Evolutionary conservation across 2,113 vertebrate genomes (phyloP), one percentile per base, ranked within the genome.

Genomic region (Sisor rabdophorus): DNA sequence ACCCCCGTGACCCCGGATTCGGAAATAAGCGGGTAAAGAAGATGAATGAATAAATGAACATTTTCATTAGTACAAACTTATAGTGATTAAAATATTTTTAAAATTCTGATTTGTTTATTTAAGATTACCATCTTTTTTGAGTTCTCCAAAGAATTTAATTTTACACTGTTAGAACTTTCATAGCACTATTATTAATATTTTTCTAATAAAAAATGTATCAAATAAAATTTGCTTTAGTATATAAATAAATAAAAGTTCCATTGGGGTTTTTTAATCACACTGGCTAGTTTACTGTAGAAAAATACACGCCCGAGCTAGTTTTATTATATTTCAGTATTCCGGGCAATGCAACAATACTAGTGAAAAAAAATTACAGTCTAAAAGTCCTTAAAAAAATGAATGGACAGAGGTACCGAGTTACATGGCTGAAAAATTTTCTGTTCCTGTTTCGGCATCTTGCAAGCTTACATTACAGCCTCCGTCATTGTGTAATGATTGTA

Each of bases 361-460:
- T 16, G 9, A 28, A 44, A 68, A 50, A 68, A 30, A 6, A 50
- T 67, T 50, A 68, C 47, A 19, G 19, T 72, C 53, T 72, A 58
- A 26, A 73, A 59, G 36, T 56, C 40, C 22, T 22, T 40, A 13
- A 22, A 47, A 17, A 30, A 16, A 44, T n/a, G 3, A 56, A 11
- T 22, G 13, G 3, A 56, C 70, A 40, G 8, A 40, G 53, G 32
- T 55, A 55, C 69, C 44, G 30, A 47, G 36, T 73, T 73, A 47
- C 71, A 47, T 9, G 15, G 16, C 50, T 50, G 40, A 28, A 48
- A 50, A 73, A 60, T 48, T 72, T 12, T 73, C 10, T 17, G 40
- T 65, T 67, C 50, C 52, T 71, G 53, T 71, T 56, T 71, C 9
- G 65, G 72, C 61, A 15, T 50, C 52, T 17, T 67, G 73, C 60